phyloP scores from a whole-genome alignment of 2,888 invertebrate species.

The Microdon myrmicae region DNA sequence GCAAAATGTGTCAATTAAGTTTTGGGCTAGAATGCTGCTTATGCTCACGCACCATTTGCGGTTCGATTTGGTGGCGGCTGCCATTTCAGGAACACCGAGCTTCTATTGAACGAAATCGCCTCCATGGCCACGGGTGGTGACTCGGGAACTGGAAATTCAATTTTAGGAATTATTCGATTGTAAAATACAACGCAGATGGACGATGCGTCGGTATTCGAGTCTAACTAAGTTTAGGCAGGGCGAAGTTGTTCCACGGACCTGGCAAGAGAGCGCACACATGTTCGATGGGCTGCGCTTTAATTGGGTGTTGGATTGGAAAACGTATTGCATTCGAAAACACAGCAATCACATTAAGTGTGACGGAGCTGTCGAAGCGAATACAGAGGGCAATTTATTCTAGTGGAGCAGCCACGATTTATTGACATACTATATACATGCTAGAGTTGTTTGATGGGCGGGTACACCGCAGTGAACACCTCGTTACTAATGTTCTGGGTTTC shows the following conservation, averaged over 20 bases:
- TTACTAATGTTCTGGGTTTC: too few species aligned
- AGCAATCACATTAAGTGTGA: too few species aligned
- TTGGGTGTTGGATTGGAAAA: slow-evolving; percentile 27
- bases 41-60: slow-evolving; percentile 76
- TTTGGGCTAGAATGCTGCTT: slow-evolving; percentile 4
- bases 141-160: slow-evolving; percentile 72
- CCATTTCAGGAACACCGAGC: slow-evolving; percentile 85
- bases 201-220: slow-evolving; percentile 48
- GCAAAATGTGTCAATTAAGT: slow-evolving; percentile 47
- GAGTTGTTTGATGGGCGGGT: too few species aligned
- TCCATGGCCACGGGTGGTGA: slow-evolving; percentile 86
- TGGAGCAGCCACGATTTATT: too few species aligned
- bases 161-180: slow-evolving; percentile 51
- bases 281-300: slow-evolving; percentile 22
- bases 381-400: too few species aligned
- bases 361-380: too few species aligned
- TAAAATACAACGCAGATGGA: slow-evolving; percentile 57
- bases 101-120: slow-evolving; percentile 83
- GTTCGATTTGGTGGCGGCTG: slow-evolving; percentile 79
- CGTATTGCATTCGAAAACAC: too few species aligned
- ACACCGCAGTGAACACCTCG: too few species aligned
- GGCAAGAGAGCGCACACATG: slow-evolving; percentile 5
- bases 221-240: slow-evolving; percentile 40
- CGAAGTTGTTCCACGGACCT: too few species aligned
- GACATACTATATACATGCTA: too few species aligned